phyloP scores from a whole-genome alignment of 23 tunicate species.

The Phallusia fumigata region DNA sequence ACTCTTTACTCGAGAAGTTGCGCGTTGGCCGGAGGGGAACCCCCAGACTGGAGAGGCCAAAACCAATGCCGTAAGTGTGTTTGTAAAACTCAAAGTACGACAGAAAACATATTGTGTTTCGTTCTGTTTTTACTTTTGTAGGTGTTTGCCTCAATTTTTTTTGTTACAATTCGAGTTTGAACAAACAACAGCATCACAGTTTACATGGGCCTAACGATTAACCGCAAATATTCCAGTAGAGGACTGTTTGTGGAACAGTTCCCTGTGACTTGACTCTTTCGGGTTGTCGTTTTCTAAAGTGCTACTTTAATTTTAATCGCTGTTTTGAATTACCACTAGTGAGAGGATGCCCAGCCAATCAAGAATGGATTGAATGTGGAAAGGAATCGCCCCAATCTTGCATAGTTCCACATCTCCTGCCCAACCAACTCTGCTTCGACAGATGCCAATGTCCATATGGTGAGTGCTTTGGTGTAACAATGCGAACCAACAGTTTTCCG shows the following conservation, averaged over 20 bases:
- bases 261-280: background rate
- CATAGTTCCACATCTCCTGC: conserved; percentile 28
- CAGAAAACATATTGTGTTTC: too few species aligned
- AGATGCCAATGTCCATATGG: conserved; percentile 56
- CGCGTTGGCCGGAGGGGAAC: conserved; percentile 38
- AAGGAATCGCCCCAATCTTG: conserved; percentile 60
- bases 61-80: conserved; percentile 48
- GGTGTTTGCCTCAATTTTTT: too few species aligned
- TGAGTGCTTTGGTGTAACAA: background rate
- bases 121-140: too few species aligned
- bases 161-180: too few species aligned
- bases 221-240: too few species aligned
- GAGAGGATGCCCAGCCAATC: conserved; percentile 29
- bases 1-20: conserved; percentile 50
- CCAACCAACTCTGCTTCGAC: conserved; percentile 46
- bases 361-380: conserved; percentile 64
- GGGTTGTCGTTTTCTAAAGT: background rate
- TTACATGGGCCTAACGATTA: too few species aligned
- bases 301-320: background rate
- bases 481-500: background rate
- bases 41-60: conserved; percentile 46
- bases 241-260: too few species aligned
- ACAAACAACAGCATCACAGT: too few species aligned
- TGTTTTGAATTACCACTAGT: conserved; percentile 30
- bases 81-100: too few species aligned